Evolutionary conservation across 2,888 invertebrate species (phyloP), one percentile per base, ranked within the genome.

Genomic region (Hofmannophila pseudospretella): DNA sequence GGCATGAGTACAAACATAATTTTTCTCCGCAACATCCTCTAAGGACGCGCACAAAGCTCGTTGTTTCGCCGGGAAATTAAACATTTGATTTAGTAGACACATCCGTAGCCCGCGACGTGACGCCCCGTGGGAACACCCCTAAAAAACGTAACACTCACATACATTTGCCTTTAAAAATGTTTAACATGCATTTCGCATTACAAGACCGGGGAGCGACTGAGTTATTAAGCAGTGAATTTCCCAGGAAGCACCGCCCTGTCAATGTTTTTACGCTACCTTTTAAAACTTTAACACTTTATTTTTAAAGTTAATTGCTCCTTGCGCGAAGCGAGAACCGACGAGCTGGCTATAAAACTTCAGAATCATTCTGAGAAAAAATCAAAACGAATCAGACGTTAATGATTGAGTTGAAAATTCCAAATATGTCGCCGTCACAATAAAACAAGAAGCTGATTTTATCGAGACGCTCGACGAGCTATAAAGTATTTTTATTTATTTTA

Each of bases 401-500:
- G 65, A 66, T 49, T 49, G 39, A 55, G 45, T 44, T 34, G 45
- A 59, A 22, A 51, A 61, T 74, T 57, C 67, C 59, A 61, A 70
- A 67, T 68, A 71, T 66, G 68, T 68, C 58, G 51, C 52, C 53
- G 59, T 53, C 55, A 60, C 58, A 61, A 63, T 65, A 66, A 58
- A 53, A 47, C 45, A 39, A 42, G 47, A 41, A 41, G 38, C 38
- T 54, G 66, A 68, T 68, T 57, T 62, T 64, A 76, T 77, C 74
- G 45, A 47, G 55, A 53, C 47, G 45, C 48, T 48, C 23, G 23
- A 23, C 7, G 23, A 23, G 59, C 66, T 60, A 71, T 81, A 78
- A 76, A 75, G 66, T 73, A 72, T 69, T 77, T 81, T 78, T 77
- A 75, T 80, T 77, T 74, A 74, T 80, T 72, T 65, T 56, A 68